Base-by-base conservation (phyloP, 2,113 vertebrate genomes). In the Megaceryle torquata region DNA sequence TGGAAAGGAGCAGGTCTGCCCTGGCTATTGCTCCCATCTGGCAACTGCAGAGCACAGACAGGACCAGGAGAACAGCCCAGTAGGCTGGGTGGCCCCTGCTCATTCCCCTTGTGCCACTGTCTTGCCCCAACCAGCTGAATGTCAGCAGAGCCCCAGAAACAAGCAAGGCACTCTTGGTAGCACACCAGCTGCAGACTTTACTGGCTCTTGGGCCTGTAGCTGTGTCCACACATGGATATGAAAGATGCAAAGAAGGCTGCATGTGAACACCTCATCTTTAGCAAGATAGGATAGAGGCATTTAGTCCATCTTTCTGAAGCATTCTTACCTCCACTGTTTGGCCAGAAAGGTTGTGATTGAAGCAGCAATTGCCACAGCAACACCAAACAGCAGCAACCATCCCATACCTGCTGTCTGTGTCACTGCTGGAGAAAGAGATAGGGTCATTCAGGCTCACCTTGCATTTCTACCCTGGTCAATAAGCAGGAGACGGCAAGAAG, bases 321-420 rank as follows among this genome's bases (percentile, higher is more conserved):
- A 31, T 80, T 89, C 96, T 97, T 93, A 97, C 97, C 97, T 96
- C 64, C 15, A 41, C 19, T 94, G 95, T 50, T 91, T 96, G 82
- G 80, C 86, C 95, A 96, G 85, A 82, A 96, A 87, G n/a, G 86
- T 88, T 74, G 82, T 12, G 26, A 97, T 5, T 65, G 82, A 91
- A 79, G 39, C 95, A 54, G 43, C 1, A 7, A 93, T 25, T 78
- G 67, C 68, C 74, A 95, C 14, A 1, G 74, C 50, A 56, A 39
- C 56, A 69, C 54, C 84, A 22, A 96, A 67, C 14, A 95, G 53
- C 33, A 95, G 41, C 33, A 92, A 61, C 96, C 97, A 97, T 60
- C 28, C 72, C 71, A 77, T 39, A 37, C 67, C 41, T 46, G n/a
- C 26, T 53, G 10, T 79, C 57, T 92, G 78, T 50, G 82, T 91